Conservation (phyloP, 2,888 invertebrate genomes). For the Zygogramma bicolorata region DNA sequence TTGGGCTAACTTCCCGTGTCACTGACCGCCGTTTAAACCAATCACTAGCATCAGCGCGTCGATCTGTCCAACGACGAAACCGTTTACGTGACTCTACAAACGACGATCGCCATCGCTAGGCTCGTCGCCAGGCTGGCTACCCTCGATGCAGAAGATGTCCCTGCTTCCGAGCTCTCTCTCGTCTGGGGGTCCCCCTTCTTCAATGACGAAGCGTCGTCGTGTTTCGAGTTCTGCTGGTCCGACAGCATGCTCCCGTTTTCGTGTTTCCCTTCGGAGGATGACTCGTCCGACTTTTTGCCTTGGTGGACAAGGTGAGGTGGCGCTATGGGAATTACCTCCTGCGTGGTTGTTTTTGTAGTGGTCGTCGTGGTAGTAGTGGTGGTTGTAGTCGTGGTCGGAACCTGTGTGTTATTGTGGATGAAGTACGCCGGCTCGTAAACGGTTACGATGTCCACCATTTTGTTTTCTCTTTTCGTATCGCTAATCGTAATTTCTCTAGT, state of each 20-base stretch:
- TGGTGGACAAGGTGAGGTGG: constrained; percentile 41
- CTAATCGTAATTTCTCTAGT: constrained; percentile 72
- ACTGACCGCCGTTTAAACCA: neutral
- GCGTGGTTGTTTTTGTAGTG: constrained; percentile 66
- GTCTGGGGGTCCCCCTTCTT: constrained; percentile 59
- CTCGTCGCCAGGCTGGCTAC: neutral
- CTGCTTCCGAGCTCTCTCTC: constrained; percentile 8
- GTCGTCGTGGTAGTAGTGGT: constrained; percentile 69
- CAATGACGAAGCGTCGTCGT: constrained; percentile 58
- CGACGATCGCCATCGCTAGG: neutral
- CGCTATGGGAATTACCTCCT: constrained; percentile 62
- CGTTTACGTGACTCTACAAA: constrained; percentile 16
- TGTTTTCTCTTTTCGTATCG: constrained; percentile 76
- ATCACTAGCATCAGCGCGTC: constrained; percentile 4
- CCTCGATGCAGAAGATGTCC: neutral
- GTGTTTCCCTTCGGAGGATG: constrained; percentile 56
- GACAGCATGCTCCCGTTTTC: constrained; percentile 65
- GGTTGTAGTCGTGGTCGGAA: constrained; percentile 81
- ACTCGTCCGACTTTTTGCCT: constrained; percentile 38
- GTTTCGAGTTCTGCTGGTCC: constrained; percentile 47
- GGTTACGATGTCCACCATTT: constrained; percentile 76
- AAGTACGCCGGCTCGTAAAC: constrained; percentile 84
- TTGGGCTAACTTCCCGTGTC: neutral
- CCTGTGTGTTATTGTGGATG: constrained; percentile 79
- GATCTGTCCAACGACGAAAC: neutral